These are phyloP conservation scores for Aplochiton taeniatus DNA, from an alignment of 2,797 vertebrate genomes.

Conservation along the genomic window DNA sequence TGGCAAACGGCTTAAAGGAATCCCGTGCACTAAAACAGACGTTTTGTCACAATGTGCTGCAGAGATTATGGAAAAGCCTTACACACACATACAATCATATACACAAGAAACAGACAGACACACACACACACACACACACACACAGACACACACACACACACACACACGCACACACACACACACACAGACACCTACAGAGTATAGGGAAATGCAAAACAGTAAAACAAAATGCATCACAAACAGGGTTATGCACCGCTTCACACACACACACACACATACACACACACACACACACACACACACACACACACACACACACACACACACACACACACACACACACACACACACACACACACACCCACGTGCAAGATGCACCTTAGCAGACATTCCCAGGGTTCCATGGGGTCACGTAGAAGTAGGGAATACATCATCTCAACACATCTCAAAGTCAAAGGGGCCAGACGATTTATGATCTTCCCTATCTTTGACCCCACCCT, in stretches of 20 bases:
- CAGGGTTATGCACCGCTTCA: neutral
- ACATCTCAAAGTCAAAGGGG: constrained; percentile 39
- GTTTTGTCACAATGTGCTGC: constrained; percentile 27
- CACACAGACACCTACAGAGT: constrained; percentile 6
- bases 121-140: neutral
- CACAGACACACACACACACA: constrained; percentile 3
- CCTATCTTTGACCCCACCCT: constrained; percentile 39
- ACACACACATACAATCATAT: neutral
- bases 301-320: constrained; percentile 9
- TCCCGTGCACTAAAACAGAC: constrained; percentile 41
- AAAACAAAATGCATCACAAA: neutral
- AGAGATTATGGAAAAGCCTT: constrained; percentile 29
- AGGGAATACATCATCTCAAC: constrained; percentile 42
- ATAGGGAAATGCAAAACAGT: constrained; percentile 33
- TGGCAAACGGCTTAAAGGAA: constrained; percentile 61
- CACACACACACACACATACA: constrained; percentile 1
- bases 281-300: constrained; percentile 14
- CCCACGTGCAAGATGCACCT: constrained; percentile 22
- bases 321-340: constrained; percentile 31
- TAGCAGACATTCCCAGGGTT: constrained; percentile 34
- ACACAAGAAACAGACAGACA: constrained; percentile 5
- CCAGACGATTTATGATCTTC: constrained; percentile 56
- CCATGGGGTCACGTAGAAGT: neutral
- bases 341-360: constrained; percentile 13
- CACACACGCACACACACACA: constrained; percentile 10